Base-by-base conservation (phyloP, 1,140 invertebrate genomes). In the Scaptomyza graminum region DNA sequence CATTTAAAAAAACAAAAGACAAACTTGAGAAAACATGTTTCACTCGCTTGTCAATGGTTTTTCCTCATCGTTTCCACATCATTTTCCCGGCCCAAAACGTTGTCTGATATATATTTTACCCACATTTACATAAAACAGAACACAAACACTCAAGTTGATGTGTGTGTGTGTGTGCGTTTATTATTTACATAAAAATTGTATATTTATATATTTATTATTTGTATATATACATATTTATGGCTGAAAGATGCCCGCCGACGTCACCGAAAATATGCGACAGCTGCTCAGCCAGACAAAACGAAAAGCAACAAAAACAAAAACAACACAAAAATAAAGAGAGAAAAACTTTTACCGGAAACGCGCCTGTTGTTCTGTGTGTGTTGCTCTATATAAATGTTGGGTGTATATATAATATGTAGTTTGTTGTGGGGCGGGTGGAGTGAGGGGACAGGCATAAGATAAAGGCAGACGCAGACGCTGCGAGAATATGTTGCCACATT, bases 401-500 rank as follows among this genome's bases (percentile, higher is more conserved):
- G 16, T 62, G 46, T 66, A 62, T 62, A 44, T 64, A 41, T 41
- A 41, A 4, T 41, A 57, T 31, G 31, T 46, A 65, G 47, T 52
- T 18, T 47, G 61, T 62, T 54, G 51, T 63, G 60, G 56, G n/a
- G 5, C 28, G 44, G 4, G 34, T 15, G 18, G 18, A 22, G 18
- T 22, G 18, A 22, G 4, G 18, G 18, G 16, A 5, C 25, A n/a
- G 44, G 31, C 22, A n/a, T 52, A 70, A 85, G 81, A 84, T 87
- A 81, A 80, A 47, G 65, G 55, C 59, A 72, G 79, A 87, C 83
- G 60, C 83, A 87, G 83, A 84, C 83, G 74, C 75, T 79, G 64
- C 31, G 75, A 79, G 83, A 87, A 88, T 88, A 88, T 88, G 83
- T 88, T 88, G 83, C 83, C 83, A 88, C 83, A 88, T 88, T 88